phyloP scores from a whole-genome alignment of 2,888 invertebrate genomes.

The Mamestra brassicae region DNA sequence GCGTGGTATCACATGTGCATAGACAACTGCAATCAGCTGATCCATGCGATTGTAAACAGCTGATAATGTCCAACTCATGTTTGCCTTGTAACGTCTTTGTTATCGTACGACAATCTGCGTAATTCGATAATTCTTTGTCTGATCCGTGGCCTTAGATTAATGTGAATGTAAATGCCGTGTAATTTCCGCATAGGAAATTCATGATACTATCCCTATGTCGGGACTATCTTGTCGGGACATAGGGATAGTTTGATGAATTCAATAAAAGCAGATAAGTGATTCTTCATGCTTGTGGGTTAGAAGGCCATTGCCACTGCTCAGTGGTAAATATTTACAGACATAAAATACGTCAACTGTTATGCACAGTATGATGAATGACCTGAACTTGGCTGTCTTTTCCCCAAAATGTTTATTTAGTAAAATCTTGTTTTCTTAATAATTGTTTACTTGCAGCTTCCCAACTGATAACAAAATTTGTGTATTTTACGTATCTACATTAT shows the following conservation, averaged over 20 bases:
- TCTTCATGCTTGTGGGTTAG: not conserved
- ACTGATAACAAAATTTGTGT: constrained; percentile 1
- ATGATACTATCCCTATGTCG: too few relatives aligned
- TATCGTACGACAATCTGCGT: constrained; percentile 32
- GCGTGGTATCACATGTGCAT: too few relatives aligned
- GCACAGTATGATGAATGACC: not conserved
- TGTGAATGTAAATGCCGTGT: not conserved
- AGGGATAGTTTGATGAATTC: not conserved
- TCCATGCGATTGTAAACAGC: constrained; percentile 18
- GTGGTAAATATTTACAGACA: not conserved
- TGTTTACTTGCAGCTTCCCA: constrained; percentile 8
- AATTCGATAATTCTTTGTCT: constrained; percentile 27
- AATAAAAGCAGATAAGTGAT: not conserved
- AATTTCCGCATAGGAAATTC: not conserved
- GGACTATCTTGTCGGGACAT: not conserved
- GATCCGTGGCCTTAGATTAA: constrained; percentile 19
- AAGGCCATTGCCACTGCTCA: too few relatives aligned
- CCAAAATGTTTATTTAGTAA: constrained; percentile 10
- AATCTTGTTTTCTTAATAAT: constrained; percentile 26
- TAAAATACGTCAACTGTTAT: not conserved
- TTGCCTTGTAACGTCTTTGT: constrained; percentile 31
- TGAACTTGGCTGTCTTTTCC: constrained; percentile 26
- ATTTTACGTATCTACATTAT: constrained; percentile 12
- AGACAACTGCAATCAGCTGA: constrained; percentile 17
- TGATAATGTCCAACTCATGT: constrained; percentile 20